Conservation (phyloP, 2,113 vertebrate species). For the Spilogale gracilis region DNA sequence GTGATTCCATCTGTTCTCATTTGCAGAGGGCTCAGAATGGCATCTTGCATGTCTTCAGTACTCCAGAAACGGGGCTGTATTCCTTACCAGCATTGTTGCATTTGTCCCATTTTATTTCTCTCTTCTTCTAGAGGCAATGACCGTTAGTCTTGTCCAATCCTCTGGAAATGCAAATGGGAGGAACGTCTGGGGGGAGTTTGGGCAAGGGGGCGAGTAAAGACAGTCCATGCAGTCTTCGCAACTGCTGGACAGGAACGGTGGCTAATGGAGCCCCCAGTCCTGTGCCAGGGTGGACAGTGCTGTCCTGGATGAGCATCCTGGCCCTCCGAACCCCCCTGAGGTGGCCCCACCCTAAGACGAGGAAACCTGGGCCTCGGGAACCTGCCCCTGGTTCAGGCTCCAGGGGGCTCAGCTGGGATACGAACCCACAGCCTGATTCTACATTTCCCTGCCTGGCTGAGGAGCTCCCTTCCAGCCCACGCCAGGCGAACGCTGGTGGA, state of each 20-base stretch:
- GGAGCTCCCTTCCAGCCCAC: background rate
- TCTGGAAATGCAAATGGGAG: background rate
- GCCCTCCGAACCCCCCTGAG: background rate
- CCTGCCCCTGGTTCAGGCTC: background rate
- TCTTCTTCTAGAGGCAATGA: background rate
- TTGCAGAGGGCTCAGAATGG: background rate
- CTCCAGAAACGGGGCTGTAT: no score
- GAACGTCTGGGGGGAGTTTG: background rate
- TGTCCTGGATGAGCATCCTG: accelerated
- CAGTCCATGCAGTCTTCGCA: background rate
- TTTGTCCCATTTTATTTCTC: background rate
- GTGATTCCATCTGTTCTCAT: background rate
- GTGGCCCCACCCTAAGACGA: background rate
- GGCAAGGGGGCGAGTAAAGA: background rate
- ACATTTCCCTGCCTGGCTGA: background rate
- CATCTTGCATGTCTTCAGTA: accelerated
- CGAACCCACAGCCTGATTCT: background rate
- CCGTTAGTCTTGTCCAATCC: background rate
- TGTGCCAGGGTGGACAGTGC: accelerated
- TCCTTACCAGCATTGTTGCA: accelerated
- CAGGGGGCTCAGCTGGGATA: background rate
- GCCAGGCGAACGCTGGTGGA: background rate
- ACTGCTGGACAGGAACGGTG: accelerated
- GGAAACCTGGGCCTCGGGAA: background rate
- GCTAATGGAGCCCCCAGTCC: background rate